A percentile compares a stretch with the other conserved stretches of the same genome.
These are phyloP conservation scores for Cephalopachus bancanus DNA, from an alignment of 2,797 vertebrate genomes.

Conservation along the genomic window DNA sequence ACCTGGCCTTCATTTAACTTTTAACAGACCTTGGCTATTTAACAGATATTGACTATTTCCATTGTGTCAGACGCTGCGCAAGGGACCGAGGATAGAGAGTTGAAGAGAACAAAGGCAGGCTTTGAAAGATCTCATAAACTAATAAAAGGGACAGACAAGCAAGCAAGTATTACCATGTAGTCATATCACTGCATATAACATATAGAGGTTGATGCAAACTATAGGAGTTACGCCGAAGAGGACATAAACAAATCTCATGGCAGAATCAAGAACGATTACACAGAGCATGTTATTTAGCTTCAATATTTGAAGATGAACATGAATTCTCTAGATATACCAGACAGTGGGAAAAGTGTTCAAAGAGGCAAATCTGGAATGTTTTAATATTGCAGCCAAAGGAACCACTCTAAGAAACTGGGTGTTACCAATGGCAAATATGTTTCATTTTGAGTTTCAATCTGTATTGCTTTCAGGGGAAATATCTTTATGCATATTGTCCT, in stretches of 20 bases:
- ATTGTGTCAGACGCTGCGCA: not conserved
- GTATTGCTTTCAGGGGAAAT: not conserved
- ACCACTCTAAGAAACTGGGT: not conserved
- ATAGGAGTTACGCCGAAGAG: not conserved
- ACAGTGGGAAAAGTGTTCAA: not conserved
- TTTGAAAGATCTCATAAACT: not conserved
- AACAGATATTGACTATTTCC: not conserved
- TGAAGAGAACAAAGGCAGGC: not conserved
- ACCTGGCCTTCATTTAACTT: not conserved
- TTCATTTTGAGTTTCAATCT: not conserved
- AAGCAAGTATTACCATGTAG: not conserved
- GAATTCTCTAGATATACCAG: not conserved
- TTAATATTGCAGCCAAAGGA: not conserved
- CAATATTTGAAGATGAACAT: not conserved
- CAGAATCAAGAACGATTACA: not conserved
- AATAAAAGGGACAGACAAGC: not conserved
- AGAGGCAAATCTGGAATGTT: not conserved
- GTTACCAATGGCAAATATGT: not conserved
- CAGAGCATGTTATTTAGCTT: not conserved
- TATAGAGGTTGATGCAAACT: not conserved
- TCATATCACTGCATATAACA: not conserved
- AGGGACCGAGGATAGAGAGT: not conserved
- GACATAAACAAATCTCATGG: not conserved
- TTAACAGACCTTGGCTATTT: not conserved
- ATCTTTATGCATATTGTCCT: not conserved